Conservation (phyloP, 92 coral and sea anemone species). For the Anthopleura xanthogrammica region DNA sequence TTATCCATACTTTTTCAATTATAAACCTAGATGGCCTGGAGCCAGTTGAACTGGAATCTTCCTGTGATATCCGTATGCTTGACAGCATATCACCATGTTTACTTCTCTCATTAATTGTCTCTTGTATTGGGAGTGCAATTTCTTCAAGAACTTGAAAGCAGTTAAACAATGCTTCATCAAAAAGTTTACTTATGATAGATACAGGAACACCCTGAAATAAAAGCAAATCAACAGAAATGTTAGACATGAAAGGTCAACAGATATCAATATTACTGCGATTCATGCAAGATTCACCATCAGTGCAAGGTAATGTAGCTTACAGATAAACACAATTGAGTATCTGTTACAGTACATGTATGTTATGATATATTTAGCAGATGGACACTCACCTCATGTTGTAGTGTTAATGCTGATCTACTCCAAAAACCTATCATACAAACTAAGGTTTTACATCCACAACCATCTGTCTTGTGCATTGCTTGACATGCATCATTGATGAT, state of each 20-base stretch:
- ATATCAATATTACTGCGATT: too few species aligned
- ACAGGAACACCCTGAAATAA: constrained; percentile 75
- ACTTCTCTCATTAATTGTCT: not conserved
- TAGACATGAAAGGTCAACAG: too few species aligned
- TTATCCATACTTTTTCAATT: not conserved
- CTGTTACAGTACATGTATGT: too few species aligned
- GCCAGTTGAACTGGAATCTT: not conserved
- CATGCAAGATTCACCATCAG: too few species aligned
- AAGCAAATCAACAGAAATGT: not conserved
- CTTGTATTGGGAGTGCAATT: constrained; percentile 45
- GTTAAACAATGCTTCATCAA: constrained; percentile 68
- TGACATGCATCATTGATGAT: constrained; percentile 96
- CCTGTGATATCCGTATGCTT: not conserved
- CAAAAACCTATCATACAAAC: constrained; percentile 92
- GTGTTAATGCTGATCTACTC: constrained; percentile 64
- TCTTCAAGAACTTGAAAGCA: constrained; percentile 46
- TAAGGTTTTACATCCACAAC: constrained; percentile 84
- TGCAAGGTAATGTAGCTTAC: too few species aligned
- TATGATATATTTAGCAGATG: too few species aligned
- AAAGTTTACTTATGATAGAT: constrained; percentile 53
- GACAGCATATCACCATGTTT: not conserved
- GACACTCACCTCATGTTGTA: constrained; percentile 62
- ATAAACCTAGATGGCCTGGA: not conserved
- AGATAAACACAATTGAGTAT: too few species aligned
- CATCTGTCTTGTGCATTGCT: constrained; percentile 72